phyloP scores from a whole-genome alignment of 2,797 vertebrate species.

The Poeciliopsis presidionis region DNA sequence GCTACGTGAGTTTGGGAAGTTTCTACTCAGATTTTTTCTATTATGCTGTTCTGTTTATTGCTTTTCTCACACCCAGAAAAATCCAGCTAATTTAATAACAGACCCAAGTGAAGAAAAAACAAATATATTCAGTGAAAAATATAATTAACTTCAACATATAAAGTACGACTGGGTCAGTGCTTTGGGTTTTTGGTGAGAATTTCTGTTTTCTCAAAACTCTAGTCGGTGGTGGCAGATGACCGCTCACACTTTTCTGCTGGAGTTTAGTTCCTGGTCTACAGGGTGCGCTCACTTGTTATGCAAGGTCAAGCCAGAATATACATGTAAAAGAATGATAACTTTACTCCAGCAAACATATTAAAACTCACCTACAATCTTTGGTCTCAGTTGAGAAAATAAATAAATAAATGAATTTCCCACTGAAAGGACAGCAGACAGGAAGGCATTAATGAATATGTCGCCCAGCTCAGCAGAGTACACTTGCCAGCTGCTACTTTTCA shows the following conservation, averaged over 20 bases:
- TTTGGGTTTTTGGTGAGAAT: background rate
- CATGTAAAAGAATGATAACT: background rate
- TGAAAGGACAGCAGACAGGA: constrained; percentile 18
- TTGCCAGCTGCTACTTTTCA: constrained; percentile 6
- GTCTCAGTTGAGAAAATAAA: constrained; percentile 14
- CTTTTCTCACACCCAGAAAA: no score
- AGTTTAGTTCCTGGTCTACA: background rate
- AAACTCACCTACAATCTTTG: constrained; percentile 12
- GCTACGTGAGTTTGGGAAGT: no score
- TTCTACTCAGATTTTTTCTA: no score
- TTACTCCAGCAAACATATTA: background rate
- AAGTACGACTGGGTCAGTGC: background rate
- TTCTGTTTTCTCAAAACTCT: background rate
- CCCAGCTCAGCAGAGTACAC: constrained; percentile 9
- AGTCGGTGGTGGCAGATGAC: background rate
- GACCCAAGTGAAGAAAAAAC: no score
- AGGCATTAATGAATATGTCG: constrained; percentile 37
- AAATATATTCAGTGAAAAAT: no score
- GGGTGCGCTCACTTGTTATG: background rate
- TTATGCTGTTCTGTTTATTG: no score
- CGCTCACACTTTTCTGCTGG: background rate
- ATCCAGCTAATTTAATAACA: no score
- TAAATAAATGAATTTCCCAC: background rate
- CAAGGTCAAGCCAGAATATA: background rate
- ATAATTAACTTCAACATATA: background rate